Evolutionary conservation across 2,113 vertebrate genomes (phyloP).

Genomic region (Petromus typicus): DNA sequence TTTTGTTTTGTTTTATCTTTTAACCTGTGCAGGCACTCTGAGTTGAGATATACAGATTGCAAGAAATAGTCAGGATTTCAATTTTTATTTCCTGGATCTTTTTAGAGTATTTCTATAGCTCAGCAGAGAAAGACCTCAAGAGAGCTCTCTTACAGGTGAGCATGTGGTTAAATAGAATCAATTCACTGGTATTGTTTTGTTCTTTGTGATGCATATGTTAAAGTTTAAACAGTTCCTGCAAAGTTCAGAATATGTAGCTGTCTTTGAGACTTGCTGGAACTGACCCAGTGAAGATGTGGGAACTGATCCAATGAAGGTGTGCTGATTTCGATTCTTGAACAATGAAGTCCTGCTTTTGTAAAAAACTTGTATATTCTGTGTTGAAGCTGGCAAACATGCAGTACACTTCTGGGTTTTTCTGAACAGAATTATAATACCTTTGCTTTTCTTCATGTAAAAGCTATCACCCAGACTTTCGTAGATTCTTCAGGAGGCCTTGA

Average conservation of each 20-base stretch:
- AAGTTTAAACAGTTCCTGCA: slow-evolving; percentile 1
- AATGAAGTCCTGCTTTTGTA: neutral
- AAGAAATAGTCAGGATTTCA: neutral
- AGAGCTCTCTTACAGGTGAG: neutral
- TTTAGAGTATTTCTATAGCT: neutral
- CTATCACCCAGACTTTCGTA: neutral
- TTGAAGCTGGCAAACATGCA: neutral
- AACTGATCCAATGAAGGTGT: slow-evolving; percentile 12
- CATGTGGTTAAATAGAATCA: neutral
- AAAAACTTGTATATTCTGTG: neutral
- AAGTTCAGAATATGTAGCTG: neutral
- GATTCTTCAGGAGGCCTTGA: neutral
- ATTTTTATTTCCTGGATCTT: neutral
- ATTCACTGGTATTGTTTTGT: neutral
- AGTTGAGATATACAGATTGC: neutral
- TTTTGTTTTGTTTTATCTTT: slow-evolving; percentile 3
- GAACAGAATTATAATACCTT: neutral
- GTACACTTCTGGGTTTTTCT: neutral
- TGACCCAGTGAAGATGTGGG: neutral
- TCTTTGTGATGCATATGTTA: neutral
- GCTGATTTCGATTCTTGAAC: neutral
- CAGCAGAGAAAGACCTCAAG: neutral
- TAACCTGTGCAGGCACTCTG: neutral
- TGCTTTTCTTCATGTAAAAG: neutral
- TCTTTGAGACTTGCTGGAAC: slow-evolving; percentile 13